Conservation (phyloP, 2,888 invertebrate genomes). For the Myathropa florea region DNA sequence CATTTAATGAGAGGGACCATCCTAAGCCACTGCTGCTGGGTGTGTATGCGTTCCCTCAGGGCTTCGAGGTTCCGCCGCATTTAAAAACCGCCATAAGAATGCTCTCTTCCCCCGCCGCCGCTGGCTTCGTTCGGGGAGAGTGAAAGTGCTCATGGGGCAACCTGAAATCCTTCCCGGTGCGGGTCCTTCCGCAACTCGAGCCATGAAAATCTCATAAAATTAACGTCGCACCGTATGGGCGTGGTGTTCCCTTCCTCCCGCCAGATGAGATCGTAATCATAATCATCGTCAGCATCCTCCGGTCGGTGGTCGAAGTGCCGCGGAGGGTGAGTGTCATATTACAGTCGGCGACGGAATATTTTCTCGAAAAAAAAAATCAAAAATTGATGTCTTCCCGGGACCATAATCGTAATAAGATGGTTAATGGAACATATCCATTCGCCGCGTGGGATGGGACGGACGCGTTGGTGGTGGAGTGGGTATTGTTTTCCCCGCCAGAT, state of each 20-base stretch:
- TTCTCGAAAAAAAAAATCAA: conserved; percentile 43
- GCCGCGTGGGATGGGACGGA: conserved; percentile 17
- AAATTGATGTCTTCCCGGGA: conserved; percentile 40
- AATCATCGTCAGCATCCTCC: conserved; percentile 15
- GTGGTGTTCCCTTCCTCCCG: background rate
- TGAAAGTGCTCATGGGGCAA: conserved; percentile 22
- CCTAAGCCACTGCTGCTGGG: conserved; percentile 2
- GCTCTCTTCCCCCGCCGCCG: background rate
- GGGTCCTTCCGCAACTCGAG: conserved; percentile 32
- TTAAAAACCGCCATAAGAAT: conserved; percentile 10
- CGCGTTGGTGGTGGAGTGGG: conserved; percentile 3
- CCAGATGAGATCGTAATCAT: conserved; percentile 25
- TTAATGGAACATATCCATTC: conserved; percentile 66
- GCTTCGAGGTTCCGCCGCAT: conserved; percentile 12
- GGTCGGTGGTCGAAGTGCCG: background rate
- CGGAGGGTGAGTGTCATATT: conserved; percentile 37
- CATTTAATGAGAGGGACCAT: conserved; percentile 35
- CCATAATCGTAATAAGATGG: conserved; percentile 62
- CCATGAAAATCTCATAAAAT: conserved; percentile 64
- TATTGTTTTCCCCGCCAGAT: conserved; percentile 1
- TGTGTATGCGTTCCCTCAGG: conserved; percentile 36
- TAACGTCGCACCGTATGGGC: conserved; percentile 28
- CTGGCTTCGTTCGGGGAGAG: conserved; percentile 7
- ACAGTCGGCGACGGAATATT: conserved; percentile 37
- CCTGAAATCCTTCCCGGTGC: conserved; percentile 20